Evolutionary conservation across 2,113 vertebrate genomes (phyloP), one percentile per base, ranked within the genome.

Genomic region (Formicarius rufipectus): DNA sequence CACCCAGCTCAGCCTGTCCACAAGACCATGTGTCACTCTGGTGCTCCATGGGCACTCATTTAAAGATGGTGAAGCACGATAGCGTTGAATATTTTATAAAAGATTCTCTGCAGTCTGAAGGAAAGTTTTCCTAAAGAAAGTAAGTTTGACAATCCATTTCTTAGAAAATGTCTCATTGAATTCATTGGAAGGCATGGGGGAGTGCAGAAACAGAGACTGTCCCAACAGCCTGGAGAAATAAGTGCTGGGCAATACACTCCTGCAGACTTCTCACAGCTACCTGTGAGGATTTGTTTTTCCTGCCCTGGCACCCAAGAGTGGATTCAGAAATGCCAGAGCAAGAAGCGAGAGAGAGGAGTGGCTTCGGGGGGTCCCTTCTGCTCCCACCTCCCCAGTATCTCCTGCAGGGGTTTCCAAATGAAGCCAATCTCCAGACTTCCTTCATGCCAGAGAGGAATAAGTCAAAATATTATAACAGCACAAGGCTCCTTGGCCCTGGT

Each of bases 361-460:
- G n/a, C 30, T 68, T 40, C 39, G 64, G 62, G 42, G n/a, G 14
- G 20, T 21, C 74, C 30, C 20, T 56, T 50, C 72, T 58, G 37
- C 49, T 76, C 35, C 67, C 60, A 52, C 15, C 28, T 80, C 22
- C 55, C 23, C 87, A 81, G 21, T 23, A 24, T 6, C 56, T 66
- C 47, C 52, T 37, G 20, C 22, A 37, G 2, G 12, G 16, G 4
- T 28, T 62, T 75, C 69, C 84, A 39, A 28, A 19, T 0, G 8
- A 64, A 84, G 17, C 4, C 24, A 75, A 3, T 12, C 22, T 84
- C 71, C 35, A 2, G 2, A 10, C 4, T 40, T 49, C 62, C 53
- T 23, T 39, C 4, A 0, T 5, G 49, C 17, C 52, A 44, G 37
- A 47, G 31, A 6, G 5, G 1, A 58, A 0, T 1, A 2, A 77